Base-by-base conservation (phyloP, 2,113 vertebrate genomes). In the Edolisoma coerulescens region DNA sequence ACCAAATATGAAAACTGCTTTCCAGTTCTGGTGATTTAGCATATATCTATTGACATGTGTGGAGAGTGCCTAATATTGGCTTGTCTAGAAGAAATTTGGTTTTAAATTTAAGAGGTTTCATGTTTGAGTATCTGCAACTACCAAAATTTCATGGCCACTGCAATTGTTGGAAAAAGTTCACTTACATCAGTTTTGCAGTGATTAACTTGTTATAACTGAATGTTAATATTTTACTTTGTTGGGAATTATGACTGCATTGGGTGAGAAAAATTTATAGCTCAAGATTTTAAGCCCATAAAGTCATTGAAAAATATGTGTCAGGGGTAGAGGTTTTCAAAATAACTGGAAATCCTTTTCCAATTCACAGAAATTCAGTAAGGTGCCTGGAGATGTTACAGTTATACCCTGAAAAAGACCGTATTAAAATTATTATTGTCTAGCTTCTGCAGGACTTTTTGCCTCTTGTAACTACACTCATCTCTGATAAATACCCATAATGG, bases 101-200 rank as follows among this genome's bases (percentile, higher is more conserved):
- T n/a, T 70, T 73, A 42, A 70, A 27, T 64, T 52, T 75, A 85
- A 50, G 33, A 42, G 4, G 3, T 20, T 82, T 87, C 45, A 42
- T 0, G 0, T 59, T 52, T 76, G 26, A 4, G 4, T 57, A 45
- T 37, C 16, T 5, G 0, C 13, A 79, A 57, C 35, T 60, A 39
- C 16, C 17, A 67, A 47, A 61, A 82, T 28, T 78, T 87, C 53
- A 37, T 4, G 5, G 63, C 16, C 35, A 9, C 33, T 80, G 24
- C 22, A 90, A 24, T 42, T 30, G 13, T 50, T 64, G 67, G 12
- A 59, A 83, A 21, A 77, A 68, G 37, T 61, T 84, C 3, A 2
- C 32, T 85, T 45, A 6, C 30, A 57, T 61, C 3, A 53, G 22
- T 76, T 92, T 49, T 87, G 35, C 30, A 82, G 74, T 20, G 3